These are phyloP conservation scores for Enchytraeus crypticus DNA, from an alignment of 2,888 invertebrate genomes.

Conservation along the genomic window DNA sequence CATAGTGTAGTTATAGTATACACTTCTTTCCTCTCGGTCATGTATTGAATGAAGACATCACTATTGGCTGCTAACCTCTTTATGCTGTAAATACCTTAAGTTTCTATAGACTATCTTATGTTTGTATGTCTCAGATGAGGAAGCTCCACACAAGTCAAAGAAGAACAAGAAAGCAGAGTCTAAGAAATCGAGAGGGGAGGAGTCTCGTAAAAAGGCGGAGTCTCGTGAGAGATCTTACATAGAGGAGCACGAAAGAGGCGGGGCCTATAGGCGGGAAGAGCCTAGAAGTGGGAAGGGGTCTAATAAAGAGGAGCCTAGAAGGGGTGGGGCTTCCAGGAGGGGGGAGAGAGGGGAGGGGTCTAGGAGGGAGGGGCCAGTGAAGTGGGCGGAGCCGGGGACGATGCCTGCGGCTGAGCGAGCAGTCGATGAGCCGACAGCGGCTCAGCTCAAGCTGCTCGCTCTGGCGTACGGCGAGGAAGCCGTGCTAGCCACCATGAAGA, in stretches of 20 bases:
- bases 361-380: background rate
- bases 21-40: no score
- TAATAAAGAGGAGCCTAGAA: background rate
- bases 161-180: no score
- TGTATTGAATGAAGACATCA: no score
- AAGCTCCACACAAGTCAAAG: no score
- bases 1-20: no score
- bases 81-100: no score
- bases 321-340: background rate
- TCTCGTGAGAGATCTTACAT: background rate
- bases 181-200: no score
- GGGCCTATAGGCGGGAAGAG: background rate
- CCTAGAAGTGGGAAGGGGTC: background rate
- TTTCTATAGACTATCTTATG: no score
- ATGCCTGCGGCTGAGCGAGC: background rate
- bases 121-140: no score
- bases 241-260: background rate
- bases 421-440: background rate
- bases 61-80: no score
- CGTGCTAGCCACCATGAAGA: no score
- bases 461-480: background rate
- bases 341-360: background rate
- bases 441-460: background rate
- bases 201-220: background rate
- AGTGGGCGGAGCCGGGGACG: background rate